Conservation (phyloP, 2,888 invertebrate species). For the Morinoia aosen region DNA sequence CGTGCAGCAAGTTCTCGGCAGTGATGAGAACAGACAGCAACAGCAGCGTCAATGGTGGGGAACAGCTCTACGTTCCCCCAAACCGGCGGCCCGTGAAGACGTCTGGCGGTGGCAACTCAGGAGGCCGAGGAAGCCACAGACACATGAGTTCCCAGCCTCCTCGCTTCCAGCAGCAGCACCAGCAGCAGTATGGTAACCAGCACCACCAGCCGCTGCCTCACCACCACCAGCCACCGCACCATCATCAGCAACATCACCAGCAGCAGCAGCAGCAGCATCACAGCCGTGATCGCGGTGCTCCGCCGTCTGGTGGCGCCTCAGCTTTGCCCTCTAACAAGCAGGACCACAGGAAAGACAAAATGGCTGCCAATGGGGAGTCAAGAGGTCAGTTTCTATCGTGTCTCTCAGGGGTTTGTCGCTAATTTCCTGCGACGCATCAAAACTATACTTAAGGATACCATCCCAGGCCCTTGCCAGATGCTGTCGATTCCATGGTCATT, state of each 20-base stretch:
- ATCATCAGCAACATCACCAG: background rate
- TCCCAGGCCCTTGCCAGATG: too few relatives aligned
- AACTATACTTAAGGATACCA: too few relatives aligned
- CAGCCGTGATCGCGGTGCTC: slow-evolving; percentile 23
- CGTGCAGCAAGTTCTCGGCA: background rate
- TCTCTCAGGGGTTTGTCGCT: background rate
- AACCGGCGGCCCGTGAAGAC: background rate
- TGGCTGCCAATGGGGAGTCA: slow-evolving; percentile 19
- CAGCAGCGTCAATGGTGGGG: slow-evolving; percentile 7
- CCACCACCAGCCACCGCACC: slow-evolving; percentile 18
- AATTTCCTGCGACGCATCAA: background rate
- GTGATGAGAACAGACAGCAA: background rate
- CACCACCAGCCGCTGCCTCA: slow-evolving; percentile 15
- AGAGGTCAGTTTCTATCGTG: background rate
- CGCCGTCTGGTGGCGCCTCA: background rate
- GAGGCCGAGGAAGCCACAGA: background rate
- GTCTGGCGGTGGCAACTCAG: background rate
- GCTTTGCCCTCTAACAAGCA: background rate
- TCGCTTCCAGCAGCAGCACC: slow-evolving; percentile 44
- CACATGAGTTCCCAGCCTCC: slow-evolving; percentile 39
- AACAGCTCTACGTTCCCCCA: slow-evolving; percentile 27
- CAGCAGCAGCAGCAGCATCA: background rate
- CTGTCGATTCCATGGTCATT: too few relatives aligned
- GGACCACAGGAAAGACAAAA: slow-evolving; percentile 28
- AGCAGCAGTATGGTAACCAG: slow-evolving; percentile 5